Base-by-base conservation (phyloP, 2,888 invertebrate genomes). In the Thelaira solivaga region DNA sequence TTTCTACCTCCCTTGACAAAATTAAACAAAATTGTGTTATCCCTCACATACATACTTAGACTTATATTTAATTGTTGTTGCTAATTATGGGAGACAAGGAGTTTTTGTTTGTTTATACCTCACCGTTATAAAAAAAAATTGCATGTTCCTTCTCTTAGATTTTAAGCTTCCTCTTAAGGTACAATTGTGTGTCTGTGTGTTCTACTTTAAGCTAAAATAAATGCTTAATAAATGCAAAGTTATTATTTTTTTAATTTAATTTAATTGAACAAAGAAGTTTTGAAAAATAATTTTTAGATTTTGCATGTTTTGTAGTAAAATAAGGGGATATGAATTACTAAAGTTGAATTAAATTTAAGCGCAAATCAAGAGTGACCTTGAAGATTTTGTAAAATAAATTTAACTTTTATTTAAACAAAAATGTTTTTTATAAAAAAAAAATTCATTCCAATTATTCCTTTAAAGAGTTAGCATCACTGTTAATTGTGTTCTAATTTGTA, bases 61-160 rank as follows among this genome's bases (percentile, higher is more conserved):
- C 13, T 13, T 13, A 13, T n/a, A 13, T 13, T 13, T 3, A 13
- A n/a, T n/a, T 34, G n/a, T 34, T 36, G 61, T 75, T 75, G 74
- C 74, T 75, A 75, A 75, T 61, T 51, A 43, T 34, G 41, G 76
- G 64, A 76, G 22, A 43, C 49, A 51, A 69, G 62, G 64, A 65
- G 57, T 26, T 55, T 53, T 68, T 62, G 13, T 34, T 41, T 1
- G 16, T 13, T 26, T n/a, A n/a, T n/a, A n/a, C n/a, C n/a, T n/a
- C n/a, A n/a, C n/a, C 16, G n/a, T 29, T 29, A 20, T 34, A 26
- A 49, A 26, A 62, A 49, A 34, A 55, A 45, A 45, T 29, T 72
- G 72, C 72, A 72, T 72, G 72, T 67, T 61, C 51, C 36, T 64
- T n/a, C 29, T 22, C 18, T 16, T 62, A 64, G 45, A 18, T 1